Evolutionary conservation across 2,113 vertebrate genomes (phyloP).

Genomic region (Andinoacara biseriatus): DNA sequence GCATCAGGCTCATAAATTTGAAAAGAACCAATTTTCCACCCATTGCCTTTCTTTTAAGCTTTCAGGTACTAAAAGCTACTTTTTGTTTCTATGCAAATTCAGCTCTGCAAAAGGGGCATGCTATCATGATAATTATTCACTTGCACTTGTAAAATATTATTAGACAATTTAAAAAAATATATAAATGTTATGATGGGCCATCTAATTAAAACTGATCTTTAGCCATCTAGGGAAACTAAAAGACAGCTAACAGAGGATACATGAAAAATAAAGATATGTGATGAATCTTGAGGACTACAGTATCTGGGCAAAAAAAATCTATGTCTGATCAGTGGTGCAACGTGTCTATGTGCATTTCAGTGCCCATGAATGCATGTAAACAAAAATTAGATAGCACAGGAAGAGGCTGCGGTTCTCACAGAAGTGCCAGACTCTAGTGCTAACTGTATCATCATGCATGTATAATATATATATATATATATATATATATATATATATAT

Average conservation of each 20-base stretch:
- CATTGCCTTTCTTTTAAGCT: background rate
- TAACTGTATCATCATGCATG: slow-evolving; percentile 36
- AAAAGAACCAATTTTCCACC: background rate
- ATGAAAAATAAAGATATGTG: slow-evolving; percentile 23
- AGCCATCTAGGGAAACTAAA: background rate
- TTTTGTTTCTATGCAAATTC: slow-evolving; percentile 11
- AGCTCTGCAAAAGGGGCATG: background rate
- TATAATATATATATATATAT: slow-evolving; percentile 10
- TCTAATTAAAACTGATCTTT: background rate
- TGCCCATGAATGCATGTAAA: slow-evolving; percentile 10
- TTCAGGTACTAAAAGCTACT: background rate
- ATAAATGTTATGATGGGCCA: background rate
- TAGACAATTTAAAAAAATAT: background rate
- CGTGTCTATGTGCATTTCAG: background rate
- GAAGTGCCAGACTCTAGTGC: background rate
- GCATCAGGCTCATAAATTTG: background rate
- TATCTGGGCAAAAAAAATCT: slow-evolving; percentile 24
- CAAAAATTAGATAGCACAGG: background rate
- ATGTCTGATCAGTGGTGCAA: background rate
- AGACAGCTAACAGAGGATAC: background rate
- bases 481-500: too few species aligned
- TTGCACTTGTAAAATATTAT: background rate
- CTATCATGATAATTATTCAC: background rate
- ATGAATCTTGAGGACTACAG: slow-evolving; percentile 36
- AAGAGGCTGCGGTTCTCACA: background rate